Base-by-base conservation (phyloP, 2,888 invertebrate genomes). In the Dolichopus griseipennis region DNA sequence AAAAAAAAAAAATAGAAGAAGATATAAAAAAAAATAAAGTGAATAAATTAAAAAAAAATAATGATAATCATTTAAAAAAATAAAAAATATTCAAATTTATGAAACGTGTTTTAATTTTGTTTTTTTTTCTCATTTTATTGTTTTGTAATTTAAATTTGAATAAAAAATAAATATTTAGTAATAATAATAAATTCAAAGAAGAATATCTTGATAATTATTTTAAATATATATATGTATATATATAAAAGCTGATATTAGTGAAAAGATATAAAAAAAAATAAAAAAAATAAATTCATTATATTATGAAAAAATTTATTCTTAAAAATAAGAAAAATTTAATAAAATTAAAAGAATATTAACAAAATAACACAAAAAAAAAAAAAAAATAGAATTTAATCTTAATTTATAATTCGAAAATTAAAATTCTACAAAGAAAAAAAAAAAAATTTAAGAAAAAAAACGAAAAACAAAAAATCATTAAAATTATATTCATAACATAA, bases 361-460 rank as follows among this genome's bases (percentile, higher is more conserved):
- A 61, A 12, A 61, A 61, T 61, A 27, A 61, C n/a, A 61, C 1
- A 61, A 7, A 37, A 34, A 43, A 43, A 43, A 43, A 43, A 52
- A 52, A 12, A 15, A 12, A 18, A 52, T 52, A 4, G 12, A 43
- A 52, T 8, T 37, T 37, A 37, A 10, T 37, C 27, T 37, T 12
- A 10, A 64, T 33, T 61, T 65, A 12, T 18, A 66, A 20, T 66
- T 33, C 66, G 18, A 20, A 33, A 64, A 64, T n/a, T 66, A 34
- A 61, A 21, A 22, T 62, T 52, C 64, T 66, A 21, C 15, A 43
- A 66, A 41, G 15, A 21, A 18, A 15, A 64, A 68, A 64, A 65
- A 52, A 67, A 62, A n/a, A 64, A 37, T n/a, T 52, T 20, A 34
- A 33, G 12, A 21, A 34, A 20, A 41, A 64, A 6, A 43, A 15